Base-by-base conservation (phyloP, 2,113 vertebrate genomes). In the Cygnus buccinator region DNA sequence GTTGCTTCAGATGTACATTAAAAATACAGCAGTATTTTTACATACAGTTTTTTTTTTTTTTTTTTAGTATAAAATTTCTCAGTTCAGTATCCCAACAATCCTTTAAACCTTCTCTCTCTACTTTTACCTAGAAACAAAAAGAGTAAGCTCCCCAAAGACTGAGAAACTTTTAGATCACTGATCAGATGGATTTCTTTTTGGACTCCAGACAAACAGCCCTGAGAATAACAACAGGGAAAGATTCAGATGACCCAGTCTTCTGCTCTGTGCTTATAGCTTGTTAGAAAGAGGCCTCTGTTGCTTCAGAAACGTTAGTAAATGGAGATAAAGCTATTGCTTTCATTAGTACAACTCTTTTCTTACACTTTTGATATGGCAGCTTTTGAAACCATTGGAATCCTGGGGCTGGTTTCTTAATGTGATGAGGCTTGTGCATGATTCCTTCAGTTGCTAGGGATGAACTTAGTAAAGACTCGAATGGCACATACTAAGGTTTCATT, bases 1-100 rank as follows among this genome's bases (percentile, higher is more conserved):
- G 89, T 35, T 44, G 31, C 50, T 94, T 89, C 71, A 66, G 57
- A 78, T 44, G 81, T 79, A 0, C 19, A n/a, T 82, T 78, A 79
- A 94, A 97, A 95, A 92, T 57, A 61, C 57, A 68, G 48, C 68
- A 72, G 39, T 46, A 19, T 87, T 96, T 94, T 93, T 83, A 73
- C 61, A 48, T 22, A 11, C 3, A 37, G 37, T 48, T 5, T 21
- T 48, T 48, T 46, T 46, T 18, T 18, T 46, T 19, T 46, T 46
- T 46, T 46, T 46, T 83, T 39, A 75, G 78, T 91, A 50, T n/a
- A 13, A 72, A 78, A 70, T 65, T 79, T 93, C 43, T 79, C 62
- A 82, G 29, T 57, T 93, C 17, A 10, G 26, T 50, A 41, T 87
- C 81, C 29, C 33, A 79, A 35, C 41, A 29, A 46, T 54, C 58